Percentiles rank a stretch among this genome's conserved stretches.
Evolutionary conservation across 2,888 invertebrate genomes (phyloP).

Genomic region (Ornithoptera priamus): DNA sequence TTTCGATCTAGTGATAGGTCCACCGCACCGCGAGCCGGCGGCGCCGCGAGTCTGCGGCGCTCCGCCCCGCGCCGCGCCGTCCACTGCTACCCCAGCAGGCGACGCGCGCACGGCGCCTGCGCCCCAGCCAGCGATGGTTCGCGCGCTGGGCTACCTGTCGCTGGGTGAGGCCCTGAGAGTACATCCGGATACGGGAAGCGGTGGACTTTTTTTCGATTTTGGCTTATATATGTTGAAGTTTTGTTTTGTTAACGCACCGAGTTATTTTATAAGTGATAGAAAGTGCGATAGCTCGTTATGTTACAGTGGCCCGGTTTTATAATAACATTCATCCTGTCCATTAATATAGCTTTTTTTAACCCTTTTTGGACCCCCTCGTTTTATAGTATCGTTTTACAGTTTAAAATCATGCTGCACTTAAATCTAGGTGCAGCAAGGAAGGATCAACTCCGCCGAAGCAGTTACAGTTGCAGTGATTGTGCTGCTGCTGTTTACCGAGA

Average conservation of each 20-base stretch:
- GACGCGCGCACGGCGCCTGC: too few species aligned
- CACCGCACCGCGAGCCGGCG: slow-evolving; percentile 41
- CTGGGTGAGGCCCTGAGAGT: slow-evolving; percentile 44
- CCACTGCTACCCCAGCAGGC: slow-evolving; percentile 33
- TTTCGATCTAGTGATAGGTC: slow-evolving; percentile 75
- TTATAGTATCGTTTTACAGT: too few species aligned
- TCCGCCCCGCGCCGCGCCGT: slow-evolving; percentile 10
- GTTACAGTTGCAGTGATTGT: too few species aligned
- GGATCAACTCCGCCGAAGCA: too few species aligned
- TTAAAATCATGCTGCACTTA: too few species aligned
- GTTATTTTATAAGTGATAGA: slow-evolving; percentile 42
- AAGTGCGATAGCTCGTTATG: slow-evolving; percentile 37
- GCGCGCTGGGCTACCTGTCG: slow-evolving; percentile 32
- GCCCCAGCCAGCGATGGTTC: slow-evolving; percentile 41
- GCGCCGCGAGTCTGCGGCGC: too few species aligned
- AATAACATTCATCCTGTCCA: not conserved
- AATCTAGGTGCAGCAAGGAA: too few species aligned
- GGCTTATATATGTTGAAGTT: slow-evolving; percentile 48
- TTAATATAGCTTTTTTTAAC: too few species aligned
- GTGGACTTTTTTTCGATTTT: slow-evolving; percentile 45
- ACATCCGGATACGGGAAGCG: slow-evolving; percentile 45
- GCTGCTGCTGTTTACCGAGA: too few species aligned
- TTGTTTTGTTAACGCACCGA: slow-evolving; percentile 37
- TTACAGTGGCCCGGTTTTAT: not conserved
- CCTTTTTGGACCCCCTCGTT: too few species aligned